Evolutionary conservation across 2,888 invertebrate genomes (phyloP).

Genomic region (Acrobasis suavella): DNA sequence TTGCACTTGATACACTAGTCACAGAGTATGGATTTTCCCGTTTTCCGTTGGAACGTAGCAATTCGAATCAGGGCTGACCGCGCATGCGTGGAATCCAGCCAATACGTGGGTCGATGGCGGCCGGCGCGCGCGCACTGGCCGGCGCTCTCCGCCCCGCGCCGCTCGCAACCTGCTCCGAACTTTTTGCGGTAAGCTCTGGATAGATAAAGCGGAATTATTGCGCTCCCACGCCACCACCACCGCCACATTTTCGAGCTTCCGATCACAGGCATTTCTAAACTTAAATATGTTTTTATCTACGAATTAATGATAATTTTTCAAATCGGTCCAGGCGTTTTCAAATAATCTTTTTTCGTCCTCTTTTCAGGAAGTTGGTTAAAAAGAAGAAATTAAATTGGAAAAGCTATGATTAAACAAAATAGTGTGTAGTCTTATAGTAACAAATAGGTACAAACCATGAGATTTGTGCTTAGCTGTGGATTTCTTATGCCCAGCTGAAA

Average conservation of each 20-base stretch:
- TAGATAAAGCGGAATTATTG: conserved; percentile 61
- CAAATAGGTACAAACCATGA: too few species aligned
- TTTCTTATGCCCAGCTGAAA: too few species aligned
- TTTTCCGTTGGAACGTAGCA: conserved; percentile 31
- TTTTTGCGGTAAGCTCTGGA: conserved; percentile 65
- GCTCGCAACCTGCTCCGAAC: conserved; percentile 61
- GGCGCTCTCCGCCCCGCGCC: conserved; percentile 39
- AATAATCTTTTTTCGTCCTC: too few species aligned
- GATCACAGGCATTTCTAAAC: conserved; percentile 20
- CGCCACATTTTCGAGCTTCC: conserved; percentile 30
- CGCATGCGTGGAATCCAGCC: conserved; percentile 27
- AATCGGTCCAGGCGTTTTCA: too few species aligned
- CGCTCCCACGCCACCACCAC: conserved; percentile 57
- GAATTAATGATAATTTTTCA: too few species aligned
- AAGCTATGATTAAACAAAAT: too few species aligned
- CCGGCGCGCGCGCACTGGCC: conserved; percentile 61
- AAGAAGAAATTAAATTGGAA: too few species aligned
- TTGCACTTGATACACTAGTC: conserved; percentile 24
- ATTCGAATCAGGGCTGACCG: conserved; percentile 39
- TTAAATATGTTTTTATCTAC: not conserved
- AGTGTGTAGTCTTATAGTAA: too few species aligned
- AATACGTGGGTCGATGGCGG: conserved; percentile 47
- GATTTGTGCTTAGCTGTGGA: too few species aligned
- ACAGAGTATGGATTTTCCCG: conserved; percentile 26
- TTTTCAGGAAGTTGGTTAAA: too few species aligned